Conservation (phyloP, 2,797 vertebrate genomes). For the Girardinus metallicus region DNA sequence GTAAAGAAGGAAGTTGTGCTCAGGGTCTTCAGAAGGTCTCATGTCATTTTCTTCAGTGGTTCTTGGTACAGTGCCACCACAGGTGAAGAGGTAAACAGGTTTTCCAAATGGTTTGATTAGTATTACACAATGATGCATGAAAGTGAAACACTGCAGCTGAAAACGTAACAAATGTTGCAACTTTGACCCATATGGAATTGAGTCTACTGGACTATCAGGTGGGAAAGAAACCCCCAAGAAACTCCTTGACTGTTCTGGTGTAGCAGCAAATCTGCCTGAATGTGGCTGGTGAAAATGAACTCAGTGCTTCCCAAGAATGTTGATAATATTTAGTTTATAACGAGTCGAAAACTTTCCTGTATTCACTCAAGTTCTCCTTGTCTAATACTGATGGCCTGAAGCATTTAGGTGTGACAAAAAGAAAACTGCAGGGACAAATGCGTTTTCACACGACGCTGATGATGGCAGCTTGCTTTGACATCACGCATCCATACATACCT, state of each 20-base stretch:
- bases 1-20: too few relatives aligned
- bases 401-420: background rate
- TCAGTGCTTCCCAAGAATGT: background rate
- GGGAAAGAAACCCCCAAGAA: background rate
- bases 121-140: too few relatives aligned
- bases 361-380: background rate
- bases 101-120: too few relatives aligned
- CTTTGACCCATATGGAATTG: too few relatives aligned
- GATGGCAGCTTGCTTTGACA: slow-evolving; percentile 32
- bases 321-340: background rate
- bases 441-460: slow-evolving; percentile 23
- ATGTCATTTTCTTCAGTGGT: too few relatives aligned
- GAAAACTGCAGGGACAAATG: background rate
- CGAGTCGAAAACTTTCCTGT: background rate
- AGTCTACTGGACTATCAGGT: too few relatives aligned
- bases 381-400: background rate
- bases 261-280: background rate
- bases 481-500: slow-evolving; percentile 80
- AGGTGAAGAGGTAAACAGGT: too few relatives aligned
- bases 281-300: background rate
- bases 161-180: too few relatives aligned
- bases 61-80: too few relatives aligned
- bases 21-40: too few relatives aligned
- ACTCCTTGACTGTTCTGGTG: background rate
- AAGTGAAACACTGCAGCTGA: too few relatives aligned